Evolutionary conservation across 2,797 vertebrate genomes (phyloP).

Genomic region (Poecilia picta): DNA sequence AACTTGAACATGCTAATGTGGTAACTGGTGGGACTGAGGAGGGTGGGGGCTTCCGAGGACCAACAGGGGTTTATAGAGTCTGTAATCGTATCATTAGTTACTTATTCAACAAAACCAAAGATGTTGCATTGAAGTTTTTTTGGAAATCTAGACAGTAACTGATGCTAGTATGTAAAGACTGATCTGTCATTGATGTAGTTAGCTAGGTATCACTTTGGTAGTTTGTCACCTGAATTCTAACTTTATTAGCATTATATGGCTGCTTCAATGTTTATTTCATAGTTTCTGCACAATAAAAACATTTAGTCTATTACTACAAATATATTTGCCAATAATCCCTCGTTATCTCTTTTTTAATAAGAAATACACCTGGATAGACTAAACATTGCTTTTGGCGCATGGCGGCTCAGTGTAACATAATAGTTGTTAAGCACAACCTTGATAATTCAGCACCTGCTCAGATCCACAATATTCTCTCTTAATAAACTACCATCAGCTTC

Average conservation of each 20-base stretch:
- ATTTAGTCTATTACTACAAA: background rate
- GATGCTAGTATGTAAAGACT: background rate
- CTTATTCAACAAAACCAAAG: background rate
- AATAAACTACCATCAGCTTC: conserved; percentile 1
- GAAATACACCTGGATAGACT: background rate
- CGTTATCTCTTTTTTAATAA: background rate
- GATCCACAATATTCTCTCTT: background rate
- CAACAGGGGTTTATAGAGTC: too few relatives aligned
- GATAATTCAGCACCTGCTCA: background rate
- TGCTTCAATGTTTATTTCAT: background rate
- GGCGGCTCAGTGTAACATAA: background rate
- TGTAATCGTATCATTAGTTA: background rate
- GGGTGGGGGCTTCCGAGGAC: too few relatives aligned
- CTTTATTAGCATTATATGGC: background rate
- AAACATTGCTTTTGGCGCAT: background rate
- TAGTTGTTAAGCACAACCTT: background rate
- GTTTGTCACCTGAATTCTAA: background rate
- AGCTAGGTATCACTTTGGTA: background rate
- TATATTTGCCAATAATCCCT: background rate
- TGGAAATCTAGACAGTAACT: background rate
- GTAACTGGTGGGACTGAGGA: too few relatives aligned
- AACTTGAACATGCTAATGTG: too few relatives aligned
- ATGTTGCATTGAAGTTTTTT: background rate
- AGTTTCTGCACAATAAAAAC: background rate
- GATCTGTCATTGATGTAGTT: background rate